Conservation (phyloP, 2,113 vertebrate species). For the Polypterus bichir region DNA sequence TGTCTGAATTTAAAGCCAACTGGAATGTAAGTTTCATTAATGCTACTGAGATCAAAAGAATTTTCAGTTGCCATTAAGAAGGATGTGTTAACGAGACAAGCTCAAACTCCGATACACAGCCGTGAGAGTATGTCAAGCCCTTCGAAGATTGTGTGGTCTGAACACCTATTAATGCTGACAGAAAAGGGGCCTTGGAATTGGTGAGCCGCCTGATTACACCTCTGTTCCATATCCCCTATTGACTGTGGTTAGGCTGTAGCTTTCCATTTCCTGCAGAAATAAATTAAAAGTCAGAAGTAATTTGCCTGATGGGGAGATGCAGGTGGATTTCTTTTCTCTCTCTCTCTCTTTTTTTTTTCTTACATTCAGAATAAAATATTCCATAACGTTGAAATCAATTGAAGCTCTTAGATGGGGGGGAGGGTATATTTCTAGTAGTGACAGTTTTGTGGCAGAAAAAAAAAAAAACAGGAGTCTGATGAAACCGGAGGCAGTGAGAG, state of each 20-base stretch:
- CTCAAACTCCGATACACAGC: slow-evolving; percentile 50
- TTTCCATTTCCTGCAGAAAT: slow-evolving; percentile 98
- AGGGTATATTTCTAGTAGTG: slow-evolving; percentile 83
- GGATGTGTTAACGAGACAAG: slow-evolving; percentile 55
- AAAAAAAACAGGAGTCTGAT: slow-evolving; percentile 77
- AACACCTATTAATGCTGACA: slow-evolving; percentile 92
- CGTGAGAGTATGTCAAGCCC: slow-evolving; percentile 64
- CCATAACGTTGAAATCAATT: slow-evolving; percentile 76
- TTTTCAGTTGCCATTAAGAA: slow-evolving; percentile 70
- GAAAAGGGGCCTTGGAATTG: slow-evolving; percentile 63
- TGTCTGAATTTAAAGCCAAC: slow-evolving; percentile 1
- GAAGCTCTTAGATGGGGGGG: slow-evolving; percentile 65
- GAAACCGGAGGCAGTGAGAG: slow-evolving; percentile 92
- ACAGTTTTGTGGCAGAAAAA: slow-evolving; percentile 80
- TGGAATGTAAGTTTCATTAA: slow-evolving; percentile 3
- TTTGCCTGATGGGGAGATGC: slow-evolving; percentile 87
- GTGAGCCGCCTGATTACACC: slow-evolving; percentile 82
- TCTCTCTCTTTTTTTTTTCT: slow-evolving; percentile 2
- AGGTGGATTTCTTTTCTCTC: slow-evolving; percentile 54
- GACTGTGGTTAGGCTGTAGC: slow-evolving; percentile 89
- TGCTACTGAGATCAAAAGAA: slow-evolving; percentile 24
- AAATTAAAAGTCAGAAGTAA: slow-evolving; percentile 99
- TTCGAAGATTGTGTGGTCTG: slow-evolving; percentile 77
- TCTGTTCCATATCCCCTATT: slow-evolving; percentile 75
- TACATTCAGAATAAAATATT: slow-evolving; percentile 61